A percentile compares a stretch with the other conserved stretches of the same genome.
These are phyloP conservation scores for Masnerella sp. DNA, from an alignment of 2,888 invertebrate genomes.

Conservation along the genomic window DNA sequence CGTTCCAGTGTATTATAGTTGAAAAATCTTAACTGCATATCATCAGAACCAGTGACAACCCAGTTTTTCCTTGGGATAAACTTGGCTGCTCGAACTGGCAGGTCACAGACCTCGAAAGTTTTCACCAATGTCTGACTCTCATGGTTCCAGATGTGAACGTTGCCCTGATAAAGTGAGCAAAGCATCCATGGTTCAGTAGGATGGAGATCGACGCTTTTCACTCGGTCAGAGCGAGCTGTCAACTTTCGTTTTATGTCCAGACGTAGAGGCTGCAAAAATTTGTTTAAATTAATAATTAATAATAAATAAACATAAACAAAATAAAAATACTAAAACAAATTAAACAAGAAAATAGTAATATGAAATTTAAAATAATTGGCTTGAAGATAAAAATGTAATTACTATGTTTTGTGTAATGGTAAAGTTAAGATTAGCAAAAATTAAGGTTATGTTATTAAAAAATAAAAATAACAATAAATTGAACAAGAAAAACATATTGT, in stretches of 20 bases:
- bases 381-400: too few relatives aligned
- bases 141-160: conserved; percentile 99
- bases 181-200: conserved; percentile 99
- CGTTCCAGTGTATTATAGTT: conserved; percentile 99
- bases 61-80: conserved; percentile 99
- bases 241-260: conserved; percentile 98
- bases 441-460: too few relatives aligned
- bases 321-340: too few relatives aligned
- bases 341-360: too few relatives aligned
- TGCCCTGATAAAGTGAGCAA: conserved; percentile 95
- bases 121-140: conserved; percentile 94
- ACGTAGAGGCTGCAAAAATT: conserved; percentile 93
- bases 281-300: too few relatives aligned
- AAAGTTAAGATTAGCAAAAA: too few relatives aligned
- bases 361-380: too few relatives aligned
- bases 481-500: too few relatives aligned
- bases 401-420: too few relatives aligned
- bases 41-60: conserved; percentile 98
- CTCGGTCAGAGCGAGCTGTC: conserved; percentile 98
- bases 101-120: conserved; percentile 95
- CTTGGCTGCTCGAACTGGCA: conserved; percentile 96
- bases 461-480: too few relatives aligned
- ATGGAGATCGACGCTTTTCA: conserved; percentile 98
- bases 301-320: too few relatives aligned
- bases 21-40: conserved; percentile 96